These are phyloP conservation scores for Sarcophaga subvicina DNA, from an alignment of 2,888 invertebrate genomes.

Conservation along the genomic window DNA sequence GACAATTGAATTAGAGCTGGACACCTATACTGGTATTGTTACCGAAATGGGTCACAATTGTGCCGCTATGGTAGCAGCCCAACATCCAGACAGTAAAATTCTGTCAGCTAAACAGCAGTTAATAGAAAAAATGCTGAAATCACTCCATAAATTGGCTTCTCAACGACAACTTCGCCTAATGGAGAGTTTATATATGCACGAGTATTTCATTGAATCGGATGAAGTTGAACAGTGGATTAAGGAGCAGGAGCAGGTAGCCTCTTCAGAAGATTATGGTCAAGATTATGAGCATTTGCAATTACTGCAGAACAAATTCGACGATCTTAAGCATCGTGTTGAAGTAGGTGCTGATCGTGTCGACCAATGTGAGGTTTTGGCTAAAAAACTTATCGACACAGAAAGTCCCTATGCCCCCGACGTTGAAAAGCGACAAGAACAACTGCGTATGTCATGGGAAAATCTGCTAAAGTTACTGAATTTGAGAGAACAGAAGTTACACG, in stretches of 20 bases:
- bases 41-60: constrained; percentile 96
- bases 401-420: constrained; percentile 93
- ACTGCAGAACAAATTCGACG: constrained; percentile 94
- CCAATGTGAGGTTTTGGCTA: constrained; percentile 94
- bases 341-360: constrained; percentile 94
- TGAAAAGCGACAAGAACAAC: constrained; percentile 91
- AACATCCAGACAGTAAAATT: constrained; percentile 92
- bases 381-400: constrained; percentile 92
- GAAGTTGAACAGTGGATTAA: constrained; percentile 96
- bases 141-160: constrained; percentile 90
- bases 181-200: constrained; percentile 94
- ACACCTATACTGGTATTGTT: constrained; percentile 95
- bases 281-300: constrained; percentile 95
- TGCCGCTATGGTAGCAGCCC: constrained; percentile 89
- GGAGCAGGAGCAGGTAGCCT: constrained; percentile 93
- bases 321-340: constrained; percentile 94
- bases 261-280: constrained; percentile 96
- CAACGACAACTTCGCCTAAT: constrained; percentile 92
- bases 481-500: constrained; percentile 93
- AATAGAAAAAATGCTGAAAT: constrained; percentile 89
- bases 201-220: constrained; percentile 94
- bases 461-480: constrained; percentile 93
- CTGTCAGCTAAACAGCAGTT: constrained; percentile 90
- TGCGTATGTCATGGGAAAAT: constrained; percentile 95
- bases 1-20: constrained; percentile 94